Evolutionary conservation across 2,888 invertebrate genomes (phyloP).

Genomic region (Drosophila macrospina): DNA sequence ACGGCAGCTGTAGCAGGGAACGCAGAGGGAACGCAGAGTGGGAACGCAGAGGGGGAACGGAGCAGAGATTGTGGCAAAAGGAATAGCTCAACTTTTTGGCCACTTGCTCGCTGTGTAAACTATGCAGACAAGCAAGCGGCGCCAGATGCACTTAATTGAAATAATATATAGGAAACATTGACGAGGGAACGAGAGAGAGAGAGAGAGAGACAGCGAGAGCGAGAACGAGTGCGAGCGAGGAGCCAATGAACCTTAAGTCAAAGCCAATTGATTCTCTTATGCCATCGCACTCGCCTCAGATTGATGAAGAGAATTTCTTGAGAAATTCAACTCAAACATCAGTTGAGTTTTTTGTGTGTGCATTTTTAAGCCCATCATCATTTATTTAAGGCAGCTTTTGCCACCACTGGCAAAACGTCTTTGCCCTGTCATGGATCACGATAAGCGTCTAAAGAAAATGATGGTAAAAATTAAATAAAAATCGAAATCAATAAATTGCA

Average conservation of each 20-base stretch:
- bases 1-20: background rate
- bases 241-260: constrained; percentile 62
- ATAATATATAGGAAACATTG: constrained; percentile 13
- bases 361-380: constrained; percentile 58
- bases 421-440: constrained; percentile 31
- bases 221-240: background rate
- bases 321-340: constrained; percentile 44
- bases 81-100: constrained; percentile 28
- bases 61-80: background rate
- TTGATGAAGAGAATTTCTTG: constrained; percentile 48
- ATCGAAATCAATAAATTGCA: constrained; percentile 77
- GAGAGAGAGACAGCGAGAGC: background rate
- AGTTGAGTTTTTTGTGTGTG: constrained; percentile 15
- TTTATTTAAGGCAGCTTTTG: constrained; percentile 50
- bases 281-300: constrained; percentile 9
- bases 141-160: constrained; percentile 59
- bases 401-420: constrained; percentile 13
- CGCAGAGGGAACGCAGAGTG: background rate
- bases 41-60: background rate
- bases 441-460: constrained; percentile 47
- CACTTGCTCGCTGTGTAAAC: constrained; percentile 28
- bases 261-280: constrained; percentile 47
- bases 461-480: constrained; percentile 70
- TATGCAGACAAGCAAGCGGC: constrained; percentile 49
- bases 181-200: background rate